Evolutionary conservation across 2,888 invertebrate genomes (phyloP).

Genomic region (Resseliella maxima): DNA sequence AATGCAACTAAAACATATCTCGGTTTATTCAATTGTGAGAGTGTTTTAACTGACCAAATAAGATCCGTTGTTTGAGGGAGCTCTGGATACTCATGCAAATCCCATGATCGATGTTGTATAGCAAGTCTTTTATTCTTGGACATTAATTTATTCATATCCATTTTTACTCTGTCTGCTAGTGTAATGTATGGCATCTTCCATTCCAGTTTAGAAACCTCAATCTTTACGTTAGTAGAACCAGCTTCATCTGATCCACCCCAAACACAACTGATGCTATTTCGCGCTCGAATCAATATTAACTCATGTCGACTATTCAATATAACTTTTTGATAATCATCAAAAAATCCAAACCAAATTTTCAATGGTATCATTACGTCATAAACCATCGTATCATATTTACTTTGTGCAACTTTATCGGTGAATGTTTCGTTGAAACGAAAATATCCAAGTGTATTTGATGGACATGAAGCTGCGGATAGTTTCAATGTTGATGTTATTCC

Average conservation of each 20-base stretch:
- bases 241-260: constrained; percentile 58
- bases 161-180: constrained; percentile 57
- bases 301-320: constrained; percentile 65
- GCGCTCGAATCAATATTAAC: constrained; percentile 63
- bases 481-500: constrained; percentile 64
- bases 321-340: constrained; percentile 64
- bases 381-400: constrained; percentile 58
- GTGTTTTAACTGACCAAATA: constrained; percentile 63
- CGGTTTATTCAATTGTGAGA: constrained; percentile 64
- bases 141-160: constrained; percentile 57
- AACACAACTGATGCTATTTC: constrained; percentile 61
- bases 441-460: constrained; percentile 35
- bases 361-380: constrained; percentile 63
- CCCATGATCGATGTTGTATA: constrained; percentile 58
- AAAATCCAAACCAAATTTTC: constrained; percentile 63
- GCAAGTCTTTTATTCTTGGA: constrained; percentile 55
- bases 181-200: constrained; percentile 60
- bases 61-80: constrained; percentile 61
- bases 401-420: constrained; percentile 56
- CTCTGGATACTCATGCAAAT: constrained; percentile 59
- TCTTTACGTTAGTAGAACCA: constrained; percentile 55
- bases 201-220: constrained; percentile 60
- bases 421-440: constrained; percentile 38
- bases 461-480: constrained; percentile 62
- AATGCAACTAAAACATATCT: constrained; percentile 64